Percentiles rank a stretch among this genome's conserved stretches.
phyloP scores from a whole-genome alignment of 2,888 invertebrate species.

The Linnaemya tessellans region DNA sequence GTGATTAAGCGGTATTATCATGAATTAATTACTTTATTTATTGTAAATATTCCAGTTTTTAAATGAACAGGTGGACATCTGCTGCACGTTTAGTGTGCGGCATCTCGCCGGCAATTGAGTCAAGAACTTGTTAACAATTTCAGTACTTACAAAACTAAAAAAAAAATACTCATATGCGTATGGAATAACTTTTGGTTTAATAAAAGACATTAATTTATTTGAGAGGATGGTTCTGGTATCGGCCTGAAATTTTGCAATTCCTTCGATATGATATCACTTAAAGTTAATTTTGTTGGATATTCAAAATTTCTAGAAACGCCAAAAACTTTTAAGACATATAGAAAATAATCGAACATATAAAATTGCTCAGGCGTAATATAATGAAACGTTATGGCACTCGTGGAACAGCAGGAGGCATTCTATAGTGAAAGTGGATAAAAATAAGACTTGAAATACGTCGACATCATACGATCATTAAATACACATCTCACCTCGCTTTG shows the following conservation, averaged over 20 bases:
- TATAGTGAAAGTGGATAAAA: slow-evolving; percentile 88
- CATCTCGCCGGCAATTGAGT: too few species aligned
- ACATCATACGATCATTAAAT: neutral
- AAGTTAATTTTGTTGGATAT: slow-evolving; percentile 59
- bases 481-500: slow-evolving; percentile 60
- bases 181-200: too few species aligned
- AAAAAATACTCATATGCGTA: too few species aligned
- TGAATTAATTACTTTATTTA: too few species aligned
- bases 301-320: slow-evolving; percentile 80
- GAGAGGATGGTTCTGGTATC: slow-evolving; percentile 5
- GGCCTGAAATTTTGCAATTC: slow-evolving; percentile 12
- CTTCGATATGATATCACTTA: slow-evolving; percentile 23
- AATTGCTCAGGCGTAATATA: slow-evolving; percentile 95
- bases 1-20: neutral
- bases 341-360: slow-evolving; percentile 96
- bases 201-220: neutral
- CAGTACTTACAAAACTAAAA: neutral
- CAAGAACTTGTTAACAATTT: neutral
- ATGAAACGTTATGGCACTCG: slow-evolving; percentile 97
- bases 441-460: neutral
- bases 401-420: slow-evolving; percentile 95
- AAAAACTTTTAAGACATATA: slow-evolving; percentile 94
- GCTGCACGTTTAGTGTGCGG: too few species aligned
- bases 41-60: too few species aligned
- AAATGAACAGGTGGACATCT: too few species aligned